These are phyloP conservation scores for Platorchestia sp. DNA, from an alignment of 1,140 invertebrate genomes.

Conservation along the genomic window DNA sequence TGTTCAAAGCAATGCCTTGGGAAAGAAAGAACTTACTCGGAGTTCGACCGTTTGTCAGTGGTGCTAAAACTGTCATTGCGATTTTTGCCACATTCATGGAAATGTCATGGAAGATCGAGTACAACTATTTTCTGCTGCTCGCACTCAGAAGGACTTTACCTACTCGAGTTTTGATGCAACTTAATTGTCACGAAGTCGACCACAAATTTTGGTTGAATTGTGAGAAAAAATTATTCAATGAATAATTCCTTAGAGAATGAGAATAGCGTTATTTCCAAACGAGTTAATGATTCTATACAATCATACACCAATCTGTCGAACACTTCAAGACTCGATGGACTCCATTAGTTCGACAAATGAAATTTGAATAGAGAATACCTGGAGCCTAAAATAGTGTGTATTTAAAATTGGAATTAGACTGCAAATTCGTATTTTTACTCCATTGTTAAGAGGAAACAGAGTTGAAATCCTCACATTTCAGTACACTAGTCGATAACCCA, in stretches of 20 bases:
- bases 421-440: no score
- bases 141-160: background rate
- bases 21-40: background rate
- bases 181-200: background rate
- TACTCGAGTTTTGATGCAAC: background rate
- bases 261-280: background rate
- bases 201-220: no score
- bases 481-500: no score
- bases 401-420: no score
- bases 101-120: background rate
- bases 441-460: no score
- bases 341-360: background rate
- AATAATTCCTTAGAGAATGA: background rate
- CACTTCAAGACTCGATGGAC: background rate
- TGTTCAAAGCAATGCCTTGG: background rate
- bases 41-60: background rate
- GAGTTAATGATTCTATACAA: background rate
- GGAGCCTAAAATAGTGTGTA: background rate
- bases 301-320: background rate
- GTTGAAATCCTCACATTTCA: no score
- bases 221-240: no score
- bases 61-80: background rate
- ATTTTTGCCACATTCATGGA: background rate
- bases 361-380: background rate
- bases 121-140: background rate